Evolutionary conservation across 2,797 vertebrate genomes (phyloP).

Genomic region (Thaleichthys pacificus): DNA sequence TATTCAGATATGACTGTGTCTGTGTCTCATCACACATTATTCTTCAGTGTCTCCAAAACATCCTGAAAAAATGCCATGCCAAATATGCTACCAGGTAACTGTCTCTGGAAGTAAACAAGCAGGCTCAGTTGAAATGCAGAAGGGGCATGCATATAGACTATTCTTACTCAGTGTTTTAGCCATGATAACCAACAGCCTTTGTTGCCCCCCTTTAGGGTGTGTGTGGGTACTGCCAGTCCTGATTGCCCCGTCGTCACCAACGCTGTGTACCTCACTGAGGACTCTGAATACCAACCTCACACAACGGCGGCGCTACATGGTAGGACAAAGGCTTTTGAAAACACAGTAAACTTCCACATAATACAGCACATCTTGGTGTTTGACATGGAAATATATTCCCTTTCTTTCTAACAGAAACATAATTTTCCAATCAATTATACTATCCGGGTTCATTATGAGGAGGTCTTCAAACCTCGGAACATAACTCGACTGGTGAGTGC

Average conservation of each 20-base stretch:
- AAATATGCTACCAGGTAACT: no score
- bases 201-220: not conserved
- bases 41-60: not conserved
- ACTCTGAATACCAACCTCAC: conserved; percentile 15
- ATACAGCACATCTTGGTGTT: not conserved
- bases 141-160: no score
- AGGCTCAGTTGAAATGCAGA: no score
- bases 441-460: conserved; percentile 66
- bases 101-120: no score
- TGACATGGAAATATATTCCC: not conserved
- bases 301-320: conserved; percentile 14
- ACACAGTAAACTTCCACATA: not conserved
- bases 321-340: not conserved
- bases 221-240: conserved; percentile 13
- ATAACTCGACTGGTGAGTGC: conserved; percentile 26
- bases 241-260: not conserved
- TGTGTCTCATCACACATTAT: not conserved
- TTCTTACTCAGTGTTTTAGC: no score
- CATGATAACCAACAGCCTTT: not conserved
- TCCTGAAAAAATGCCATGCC: not conserved
- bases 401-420: conserved; percentile 58
- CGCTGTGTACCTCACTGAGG: conserved; percentile 20
- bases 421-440: conserved; percentile 74
- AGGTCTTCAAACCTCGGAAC: conserved; percentile 63
- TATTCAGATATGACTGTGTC: not conserved